phyloP scores from a whole-genome alignment of 2,888 invertebrate species.

The Hofmannophila pseudospretella region DNA sequence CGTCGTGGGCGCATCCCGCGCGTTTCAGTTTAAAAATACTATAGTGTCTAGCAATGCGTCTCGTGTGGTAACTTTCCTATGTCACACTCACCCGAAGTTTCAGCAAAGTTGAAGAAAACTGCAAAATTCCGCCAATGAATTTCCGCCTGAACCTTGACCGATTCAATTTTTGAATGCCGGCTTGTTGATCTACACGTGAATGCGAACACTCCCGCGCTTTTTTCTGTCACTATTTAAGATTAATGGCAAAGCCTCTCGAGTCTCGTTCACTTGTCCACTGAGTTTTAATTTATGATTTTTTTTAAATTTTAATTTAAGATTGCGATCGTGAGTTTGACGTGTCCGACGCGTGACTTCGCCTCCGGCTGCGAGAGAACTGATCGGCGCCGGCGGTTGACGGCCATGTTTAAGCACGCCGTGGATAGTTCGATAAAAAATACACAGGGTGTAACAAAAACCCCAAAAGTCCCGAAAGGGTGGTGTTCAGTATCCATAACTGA shows the following conservation, averaged over 20 bases:
- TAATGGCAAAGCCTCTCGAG: constrained; percentile 17
- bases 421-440: constrained; percentile 54
- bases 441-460: too few relatives aligned
- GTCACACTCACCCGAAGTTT: constrained; percentile 63
- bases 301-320: constrained; percentile 27
- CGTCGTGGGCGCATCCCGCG: constrained; percentile 48
- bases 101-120: constrained; percentile 32
- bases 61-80: constrained; percentile 12
- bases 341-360: constrained; percentile 51
- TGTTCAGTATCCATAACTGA: too few relatives aligned
- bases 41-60: constrained; percentile 38
- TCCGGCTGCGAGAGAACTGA: constrained; percentile 61
- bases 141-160: constrained; percentile 54
- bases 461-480: too few relatives aligned
- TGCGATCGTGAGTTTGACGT: constrained; percentile 26
- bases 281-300: constrained; percentile 9
- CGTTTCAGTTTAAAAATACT: constrained; percentile 62
- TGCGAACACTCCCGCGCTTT: constrained; percentile 48
- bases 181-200: constrained; percentile 46
- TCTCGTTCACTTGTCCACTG: constrained; percentile 26
- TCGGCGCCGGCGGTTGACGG: constrained; percentile 39
- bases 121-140: constrained; percentile 48
- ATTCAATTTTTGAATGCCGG: constrained; percentile 56
- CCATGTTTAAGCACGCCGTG: constrained; percentile 65
- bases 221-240: constrained; percentile 22